These are phyloP conservation scores for Lottia scabra DNA, from an alignment of 2,888 invertebrate genomes.

Conservation along the genomic window DNA sequence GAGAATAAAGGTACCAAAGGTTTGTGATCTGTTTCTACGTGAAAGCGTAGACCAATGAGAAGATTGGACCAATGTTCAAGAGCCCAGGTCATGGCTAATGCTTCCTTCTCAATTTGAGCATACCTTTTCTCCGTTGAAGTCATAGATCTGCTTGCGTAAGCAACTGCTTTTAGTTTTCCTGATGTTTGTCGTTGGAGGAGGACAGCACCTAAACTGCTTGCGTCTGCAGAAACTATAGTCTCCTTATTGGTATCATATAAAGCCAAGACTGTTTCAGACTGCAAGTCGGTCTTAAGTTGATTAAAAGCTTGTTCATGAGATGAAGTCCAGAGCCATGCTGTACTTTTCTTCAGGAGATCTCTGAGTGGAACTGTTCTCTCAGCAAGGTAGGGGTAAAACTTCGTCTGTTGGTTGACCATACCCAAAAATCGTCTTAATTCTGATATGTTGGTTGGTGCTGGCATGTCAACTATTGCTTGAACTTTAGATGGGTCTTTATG, in stretches of 20 bases:
- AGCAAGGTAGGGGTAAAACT: neutral
- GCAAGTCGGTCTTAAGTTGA: neutral
- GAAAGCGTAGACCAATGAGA: neutral
- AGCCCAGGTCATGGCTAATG: neutral
- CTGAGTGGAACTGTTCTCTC: neutral
- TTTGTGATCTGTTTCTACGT: constrained; percentile 24
- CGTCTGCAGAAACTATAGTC: neutral
- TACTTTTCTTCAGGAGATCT: neutral
- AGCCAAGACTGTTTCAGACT: neutral
- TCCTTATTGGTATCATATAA: neutral
- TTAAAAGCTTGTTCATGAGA: neutral
- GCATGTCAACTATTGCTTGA: neutral
- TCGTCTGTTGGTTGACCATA: neutral
- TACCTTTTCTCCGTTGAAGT: no score
- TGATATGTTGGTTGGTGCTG: neutral
- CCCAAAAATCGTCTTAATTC: constrained; percentile 1
- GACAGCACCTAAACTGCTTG: neutral
- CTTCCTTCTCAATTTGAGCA: no score
- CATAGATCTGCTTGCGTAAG: no score
- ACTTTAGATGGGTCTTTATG: constrained; percentile 16
- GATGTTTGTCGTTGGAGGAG: neutral
- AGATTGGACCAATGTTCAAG: neutral
- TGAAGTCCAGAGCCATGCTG: neutral
- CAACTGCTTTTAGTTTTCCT: neutral
- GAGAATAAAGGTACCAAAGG: constrained; percentile 19